phyloP scores from a whole-genome alignment of 2,888 invertebrate genomes.

The Leistus spinibarbis region DNA sequence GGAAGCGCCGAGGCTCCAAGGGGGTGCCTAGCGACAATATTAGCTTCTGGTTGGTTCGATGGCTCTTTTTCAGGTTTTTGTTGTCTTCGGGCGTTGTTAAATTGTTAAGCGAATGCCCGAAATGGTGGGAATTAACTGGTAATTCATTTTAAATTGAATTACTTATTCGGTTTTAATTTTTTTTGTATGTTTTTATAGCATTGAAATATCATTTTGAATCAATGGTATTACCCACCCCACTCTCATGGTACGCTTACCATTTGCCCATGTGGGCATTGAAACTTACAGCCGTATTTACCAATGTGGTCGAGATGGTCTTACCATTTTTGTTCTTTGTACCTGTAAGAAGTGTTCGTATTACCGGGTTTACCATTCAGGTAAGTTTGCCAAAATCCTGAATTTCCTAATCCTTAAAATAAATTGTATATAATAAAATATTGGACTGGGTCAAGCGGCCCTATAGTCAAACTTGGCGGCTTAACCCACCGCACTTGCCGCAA shows the following conservation, averaged over 20 bases:
- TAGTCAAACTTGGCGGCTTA: no score
- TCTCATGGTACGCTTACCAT: conserved; percentile 76
- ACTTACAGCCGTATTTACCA: conserved; percentile 64
- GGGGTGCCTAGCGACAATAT: conserved; percentile 61
- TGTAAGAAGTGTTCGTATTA: conserved; percentile 64
- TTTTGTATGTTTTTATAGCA: conserved; percentile 57
- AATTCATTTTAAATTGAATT: conserved; percentile 41
- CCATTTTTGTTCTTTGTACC: conserved; percentile 78
- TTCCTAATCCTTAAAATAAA: no score
- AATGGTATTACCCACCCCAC: conserved; percentile 73
- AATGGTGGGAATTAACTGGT: conserved; percentile 82
- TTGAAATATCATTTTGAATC: conserved; percentile 73
- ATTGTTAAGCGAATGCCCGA: conserved; percentile 71
- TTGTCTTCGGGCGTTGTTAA: conserved; percentile 76
- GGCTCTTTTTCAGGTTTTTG: conserved; percentile 75
- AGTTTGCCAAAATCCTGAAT: conserved; percentile 46
- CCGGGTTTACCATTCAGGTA: conserved; percentile 71
- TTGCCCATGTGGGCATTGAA: conserved; percentile 71
- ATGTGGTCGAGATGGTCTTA: conserved; percentile 68
- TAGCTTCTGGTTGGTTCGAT: conserved; percentile 71
- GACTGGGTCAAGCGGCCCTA: no score
- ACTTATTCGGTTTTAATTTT: conserved; percentile 16
- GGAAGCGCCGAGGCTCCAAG: conserved; percentile 55
- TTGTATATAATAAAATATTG: no score
- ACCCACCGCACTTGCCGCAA: not conserved